phyloP scores from a whole-genome alignment of 2,888 invertebrate genomes.

The Clivina fossor region DNA sequence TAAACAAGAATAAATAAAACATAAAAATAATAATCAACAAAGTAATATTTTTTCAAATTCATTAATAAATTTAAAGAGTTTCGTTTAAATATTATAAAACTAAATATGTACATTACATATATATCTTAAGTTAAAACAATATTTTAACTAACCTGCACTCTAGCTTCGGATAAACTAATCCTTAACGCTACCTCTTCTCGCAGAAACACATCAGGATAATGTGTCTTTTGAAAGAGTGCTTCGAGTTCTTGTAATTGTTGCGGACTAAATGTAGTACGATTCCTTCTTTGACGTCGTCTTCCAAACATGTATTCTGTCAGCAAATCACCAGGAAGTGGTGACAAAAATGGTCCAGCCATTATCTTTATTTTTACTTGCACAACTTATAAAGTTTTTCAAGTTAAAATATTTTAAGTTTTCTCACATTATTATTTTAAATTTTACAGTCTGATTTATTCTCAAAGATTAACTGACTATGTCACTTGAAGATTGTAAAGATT shows the following conservation, averaged over 20 bases:
- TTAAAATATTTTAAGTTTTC: constrained; percentile 5
- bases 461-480: background rate
- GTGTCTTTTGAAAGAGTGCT: constrained; percentile 89
- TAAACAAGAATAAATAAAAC: too few species aligned
- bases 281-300: constrained; percentile 81
- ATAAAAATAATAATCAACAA: too few species aligned
- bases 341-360: constrained; percentile 86
- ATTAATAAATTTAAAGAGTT: too few species aligned
- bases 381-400: background rate
- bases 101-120: too few species aligned
- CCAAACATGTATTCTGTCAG: constrained; percentile 93
- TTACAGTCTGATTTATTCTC: background rate
- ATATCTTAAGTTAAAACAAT: too few species aligned
- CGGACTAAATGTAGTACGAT: constrained; percentile 91
- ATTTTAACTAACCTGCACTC: constrained; percentile 80
- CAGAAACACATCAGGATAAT: constrained; percentile 87
- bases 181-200: constrained; percentile 89
- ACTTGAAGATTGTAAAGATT: background rate
- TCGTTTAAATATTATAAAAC: too few species aligned
- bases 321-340: constrained; percentile 83
- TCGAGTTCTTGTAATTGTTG: constrained; percentile 91
- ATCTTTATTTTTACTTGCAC: constrained; percentile 4
- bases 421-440: constrained; percentile 6
- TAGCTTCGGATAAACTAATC: constrained; percentile 88
- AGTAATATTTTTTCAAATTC: too few species aligned